Evolutionary conservation across 2,797 vertebrate genomes (phyloP).

Genomic region (Acrossocheilus wenchowensis): DNA sequence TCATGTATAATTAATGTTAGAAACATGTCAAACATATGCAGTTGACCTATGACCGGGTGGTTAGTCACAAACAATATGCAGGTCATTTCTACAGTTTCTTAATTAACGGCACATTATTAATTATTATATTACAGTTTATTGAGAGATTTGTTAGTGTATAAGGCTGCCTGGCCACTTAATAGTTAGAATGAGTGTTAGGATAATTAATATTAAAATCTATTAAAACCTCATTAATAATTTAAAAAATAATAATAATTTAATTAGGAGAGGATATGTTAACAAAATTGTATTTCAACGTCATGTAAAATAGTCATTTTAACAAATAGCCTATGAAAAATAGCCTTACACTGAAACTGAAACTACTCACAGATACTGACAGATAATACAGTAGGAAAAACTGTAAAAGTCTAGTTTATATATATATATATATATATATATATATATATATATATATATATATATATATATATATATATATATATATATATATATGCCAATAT

Average conservation of each 20-base stretch:
- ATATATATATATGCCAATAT: neutral
- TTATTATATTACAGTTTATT: neutral
- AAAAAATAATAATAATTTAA: neutral
- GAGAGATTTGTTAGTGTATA: neutral
- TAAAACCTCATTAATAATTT: neutral
- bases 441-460: too few species aligned
- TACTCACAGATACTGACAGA: neutral
- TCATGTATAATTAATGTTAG: neutral
- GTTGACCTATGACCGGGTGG: neutral
- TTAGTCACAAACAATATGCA: neutral
- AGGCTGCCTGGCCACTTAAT: neutral
- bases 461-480: too few species aligned
- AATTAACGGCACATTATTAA: neutral
- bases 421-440: too few species aligned
- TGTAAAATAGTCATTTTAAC: neutral
- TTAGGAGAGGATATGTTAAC: neutral
- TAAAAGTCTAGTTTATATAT: neutral
- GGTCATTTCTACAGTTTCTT: neutral
- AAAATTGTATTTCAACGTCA: neutral
- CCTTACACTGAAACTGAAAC: neutral
- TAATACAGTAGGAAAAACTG: neutral
- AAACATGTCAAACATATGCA: conserved; percentile 13
- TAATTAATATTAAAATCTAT: too few species aligned
- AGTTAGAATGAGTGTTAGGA: neutral
- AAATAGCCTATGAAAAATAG: neutral